A percentile compares a stretch with the other conserved stretches of the same genome.
Evolutionary conservation across 2,888 invertebrate species (phyloP).

Genomic region (Yponomeuta plumbellus): DNA sequence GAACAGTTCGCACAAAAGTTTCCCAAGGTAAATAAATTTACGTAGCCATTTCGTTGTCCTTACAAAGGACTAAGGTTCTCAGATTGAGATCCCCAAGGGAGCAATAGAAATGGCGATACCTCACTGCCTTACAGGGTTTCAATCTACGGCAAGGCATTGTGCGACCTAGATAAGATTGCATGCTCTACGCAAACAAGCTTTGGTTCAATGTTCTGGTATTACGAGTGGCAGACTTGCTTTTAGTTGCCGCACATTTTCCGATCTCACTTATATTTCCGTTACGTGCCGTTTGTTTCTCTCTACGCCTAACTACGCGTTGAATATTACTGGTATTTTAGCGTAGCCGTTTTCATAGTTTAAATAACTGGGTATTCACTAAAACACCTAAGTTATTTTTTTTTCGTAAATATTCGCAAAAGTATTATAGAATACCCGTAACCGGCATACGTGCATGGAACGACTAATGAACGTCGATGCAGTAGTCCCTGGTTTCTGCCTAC

Average conservation of each 20-base stretch:
- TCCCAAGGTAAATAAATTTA: slow-evolving; percentile 17
- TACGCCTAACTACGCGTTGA: neutral
- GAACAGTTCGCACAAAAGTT: slow-evolving; percentile 1
- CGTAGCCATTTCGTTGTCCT: slow-evolving; percentile 17
- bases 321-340: neutral
- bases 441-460: no score
- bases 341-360: neutral
- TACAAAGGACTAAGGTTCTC: slow-evolving; percentile 23
- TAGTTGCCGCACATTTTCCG: neutral
- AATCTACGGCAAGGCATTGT: slow-evolving; percentile 22
- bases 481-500: no score
- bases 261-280: neutral
- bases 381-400: no score
- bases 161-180: slow-evolving; percentile 9
- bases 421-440: no score
- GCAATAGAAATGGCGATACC: slow-evolving; percentile 25
- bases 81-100: slow-evolving; percentile 24
- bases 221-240: neutral
- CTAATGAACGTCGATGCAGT: no score
- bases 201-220: neutral
- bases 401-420: no score
- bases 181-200: slow-evolving; percentile 9
- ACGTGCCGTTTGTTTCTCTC: neutral
- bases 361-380: no score
- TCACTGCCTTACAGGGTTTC: slow-evolving; percentile 24